These are phyloP conservation scores for Myotis myotis DNA, from an alignment of 2,797 vertebrate genomes.

Conservation along the genomic window DNA sequence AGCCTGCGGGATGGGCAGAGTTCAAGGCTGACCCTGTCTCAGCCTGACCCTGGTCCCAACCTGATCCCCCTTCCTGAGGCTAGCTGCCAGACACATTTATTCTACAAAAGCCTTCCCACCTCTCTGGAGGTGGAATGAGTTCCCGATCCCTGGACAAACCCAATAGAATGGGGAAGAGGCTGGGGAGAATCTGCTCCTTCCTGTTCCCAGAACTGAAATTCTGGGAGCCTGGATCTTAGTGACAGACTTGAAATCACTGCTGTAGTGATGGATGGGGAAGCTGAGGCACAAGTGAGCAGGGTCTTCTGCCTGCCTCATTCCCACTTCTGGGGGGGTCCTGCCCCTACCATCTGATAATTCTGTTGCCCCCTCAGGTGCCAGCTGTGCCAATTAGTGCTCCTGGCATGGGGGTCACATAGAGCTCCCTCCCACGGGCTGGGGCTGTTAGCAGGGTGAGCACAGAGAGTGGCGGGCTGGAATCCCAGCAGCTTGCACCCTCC, in stretches of 20 bases:
- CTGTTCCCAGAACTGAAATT: fast-evolving
- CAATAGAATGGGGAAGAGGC: neutral
- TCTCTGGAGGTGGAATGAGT: neutral
- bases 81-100: neutral
- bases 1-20: too few relatives aligned
- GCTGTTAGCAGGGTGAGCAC: neutral
- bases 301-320: neutral
- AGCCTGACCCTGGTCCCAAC: neutral
- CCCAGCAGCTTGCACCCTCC: fast-evolving
- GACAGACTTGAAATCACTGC: neutral
- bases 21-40: neutral
- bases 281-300: neutral
- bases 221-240: neutral
- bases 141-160: neutral
- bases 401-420: neutral
- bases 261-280: neutral
- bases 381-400: slow-evolving; percentile 58
- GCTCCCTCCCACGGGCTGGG: neutral
- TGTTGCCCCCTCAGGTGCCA: neutral
- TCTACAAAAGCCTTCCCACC: neutral
- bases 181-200: neutral
- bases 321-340: neutral
- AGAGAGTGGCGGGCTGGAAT: fast-evolving
- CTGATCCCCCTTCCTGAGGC: neutral
- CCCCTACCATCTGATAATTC: neutral